These are phyloP conservation scores for Zaprionus capensis DNA, from an alignment of 1,140 invertebrate species.

Conservation along the genomic window DNA sequence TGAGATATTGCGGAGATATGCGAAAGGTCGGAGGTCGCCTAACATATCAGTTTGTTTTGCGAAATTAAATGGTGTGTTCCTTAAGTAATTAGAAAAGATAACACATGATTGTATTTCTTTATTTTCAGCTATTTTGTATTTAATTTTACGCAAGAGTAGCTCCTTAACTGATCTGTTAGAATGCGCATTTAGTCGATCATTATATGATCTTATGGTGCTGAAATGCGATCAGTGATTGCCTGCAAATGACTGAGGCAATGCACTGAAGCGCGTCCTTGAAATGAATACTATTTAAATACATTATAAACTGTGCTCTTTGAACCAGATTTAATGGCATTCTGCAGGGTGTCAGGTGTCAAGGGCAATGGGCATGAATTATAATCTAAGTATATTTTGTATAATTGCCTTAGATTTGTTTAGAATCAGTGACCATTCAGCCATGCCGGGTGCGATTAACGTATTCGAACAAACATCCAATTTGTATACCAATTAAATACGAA, in stretches of 20 bases:
- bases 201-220: conserved; percentile 13
- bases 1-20: neutral
- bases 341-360: neutral
- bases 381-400: neutral
- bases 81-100: conserved; percentile 29
- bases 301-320: conserved; percentile 24
- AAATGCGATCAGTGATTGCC: conserved; percentile 25
- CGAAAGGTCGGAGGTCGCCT: neutral
- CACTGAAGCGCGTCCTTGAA: conserved; percentile 37
- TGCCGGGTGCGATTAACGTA: conserved; percentile 11
- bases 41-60: conserved; percentile 4
- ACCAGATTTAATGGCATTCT: neutral
- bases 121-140: neutral
- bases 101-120: neutral
- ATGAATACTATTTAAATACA: conserved; percentile 6
- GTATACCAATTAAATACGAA: conserved; percentile 51
- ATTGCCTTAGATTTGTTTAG: conserved; percentile 9
- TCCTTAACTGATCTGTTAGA: neutral
- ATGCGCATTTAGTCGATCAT: conserved; percentile 24
- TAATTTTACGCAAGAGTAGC: neutral
- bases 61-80: neutral
- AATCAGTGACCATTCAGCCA: conserved; percentile 42
- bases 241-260: conserved; percentile 45
- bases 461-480: conserved; percentile 20
- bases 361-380: neutral